A percentile compares a stretch with the other conserved stretches of the same genome.
These are phyloP conservation scores for Motacilla alba DNA, from an alignment of 2,113 vertebrate species.

Conservation along the genomic window DNA sequence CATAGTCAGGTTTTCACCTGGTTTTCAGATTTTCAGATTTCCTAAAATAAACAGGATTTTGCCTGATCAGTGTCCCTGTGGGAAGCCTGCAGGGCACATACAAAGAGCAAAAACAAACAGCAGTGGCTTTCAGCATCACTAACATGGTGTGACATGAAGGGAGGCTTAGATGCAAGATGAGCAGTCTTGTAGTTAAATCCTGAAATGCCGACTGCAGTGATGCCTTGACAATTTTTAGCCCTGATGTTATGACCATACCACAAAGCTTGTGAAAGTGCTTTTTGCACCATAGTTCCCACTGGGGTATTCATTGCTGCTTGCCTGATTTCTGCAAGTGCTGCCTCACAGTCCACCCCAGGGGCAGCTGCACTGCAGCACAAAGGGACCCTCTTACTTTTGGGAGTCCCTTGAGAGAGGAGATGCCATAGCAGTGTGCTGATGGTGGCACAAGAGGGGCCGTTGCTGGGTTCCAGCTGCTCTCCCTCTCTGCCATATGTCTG, in stretches of 20 bases:
- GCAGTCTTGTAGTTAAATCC: neutral
- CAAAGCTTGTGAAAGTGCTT: neutral
- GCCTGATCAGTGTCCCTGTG: neutral
- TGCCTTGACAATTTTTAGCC: neutral
- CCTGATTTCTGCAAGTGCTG: neutral
- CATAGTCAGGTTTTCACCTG: neutral
- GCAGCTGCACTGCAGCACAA: neutral
- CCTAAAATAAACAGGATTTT: neutral
- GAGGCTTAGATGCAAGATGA: neutral
- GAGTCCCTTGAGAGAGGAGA: neutral
- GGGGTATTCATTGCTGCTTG: neutral
- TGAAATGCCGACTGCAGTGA: neutral
- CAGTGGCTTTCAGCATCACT: neutral
- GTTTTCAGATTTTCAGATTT: neutral
- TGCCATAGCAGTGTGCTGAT: neutral
- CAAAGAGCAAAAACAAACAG: neutral
- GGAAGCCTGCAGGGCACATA: neutral
- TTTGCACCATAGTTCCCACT: neutral
- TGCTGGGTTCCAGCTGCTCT: neutral
- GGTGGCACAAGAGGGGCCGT: neutral
- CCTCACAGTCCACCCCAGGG: neutral
- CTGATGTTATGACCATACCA: neutral
- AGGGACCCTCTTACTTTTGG: neutral
- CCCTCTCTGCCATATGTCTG: neutral
- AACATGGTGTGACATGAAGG: neutral